phyloP scores from a whole-genome alignment of 2,888 invertebrate genomes.

The Augiades crinisus region DNA sequence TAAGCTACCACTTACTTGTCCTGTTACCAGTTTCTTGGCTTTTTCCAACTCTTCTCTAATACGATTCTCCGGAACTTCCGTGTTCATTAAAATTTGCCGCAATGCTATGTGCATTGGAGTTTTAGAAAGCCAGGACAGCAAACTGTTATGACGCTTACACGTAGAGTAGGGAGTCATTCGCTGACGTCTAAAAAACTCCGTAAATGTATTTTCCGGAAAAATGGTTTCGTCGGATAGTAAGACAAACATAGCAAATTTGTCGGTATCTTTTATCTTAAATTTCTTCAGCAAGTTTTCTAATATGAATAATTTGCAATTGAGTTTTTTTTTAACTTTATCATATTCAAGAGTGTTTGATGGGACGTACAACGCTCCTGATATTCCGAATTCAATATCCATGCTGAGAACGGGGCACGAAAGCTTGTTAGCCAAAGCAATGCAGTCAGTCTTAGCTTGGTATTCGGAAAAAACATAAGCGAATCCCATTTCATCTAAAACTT shows the following conservation, averaged over 20 bases:
- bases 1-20: neutral
- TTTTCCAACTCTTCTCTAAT: neutral
- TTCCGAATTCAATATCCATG: conserved; percentile 43
- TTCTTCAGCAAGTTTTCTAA: neutral
- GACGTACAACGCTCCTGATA: conserved; percentile 43
- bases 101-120: neutral
- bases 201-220: conserved; percentile 37
- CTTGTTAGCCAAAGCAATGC: conserved; percentile 44
- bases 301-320: neutral
- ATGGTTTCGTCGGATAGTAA: conserved; percentile 37
- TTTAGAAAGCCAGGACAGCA: neutral
- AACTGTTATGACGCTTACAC: neutral
- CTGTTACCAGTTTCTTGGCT: neutral
- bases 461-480: conserved; percentile 41
- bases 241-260: conserved; percentile 34
- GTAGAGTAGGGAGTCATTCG: neutral
- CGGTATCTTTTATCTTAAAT: neutral
- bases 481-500: conserved; percentile 44
- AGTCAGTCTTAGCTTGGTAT: conserved; percentile 40
- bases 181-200: neutral
- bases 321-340: conserved; percentile 11
- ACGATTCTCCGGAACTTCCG: neutral
- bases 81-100: neutral
- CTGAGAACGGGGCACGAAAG: conserved; percentile 45
- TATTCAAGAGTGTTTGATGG: conserved; percentile 33